phyloP scores from a whole-genome alignment of 2,113 vertebrate genomes.

The Oreochromis aureus region DNA sequence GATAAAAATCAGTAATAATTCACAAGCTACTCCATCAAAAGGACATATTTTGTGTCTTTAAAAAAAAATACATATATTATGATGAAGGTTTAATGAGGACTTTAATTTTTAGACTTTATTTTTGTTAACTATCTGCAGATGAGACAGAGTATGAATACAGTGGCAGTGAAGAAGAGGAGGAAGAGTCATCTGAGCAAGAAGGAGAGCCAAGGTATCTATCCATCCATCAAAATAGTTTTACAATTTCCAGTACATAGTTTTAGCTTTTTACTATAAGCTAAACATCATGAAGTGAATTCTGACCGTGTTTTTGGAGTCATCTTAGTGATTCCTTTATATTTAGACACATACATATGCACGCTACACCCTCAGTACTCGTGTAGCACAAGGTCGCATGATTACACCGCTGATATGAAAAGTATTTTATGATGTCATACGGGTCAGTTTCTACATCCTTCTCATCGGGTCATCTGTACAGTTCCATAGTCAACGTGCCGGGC shows the following conservation, averaged over 20 bases:
- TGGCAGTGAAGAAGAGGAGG: slow-evolving; percentile 97
- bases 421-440: not conserved
- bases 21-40: not conserved
- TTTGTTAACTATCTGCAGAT: slow-evolving; percentile 69
- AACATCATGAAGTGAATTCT: not conserved
- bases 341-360: not conserved
- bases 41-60: not conserved
- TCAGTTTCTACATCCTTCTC: not conserved
- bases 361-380: not conserved
- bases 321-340: not conserved
- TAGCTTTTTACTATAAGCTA: not conserved
- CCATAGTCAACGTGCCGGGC: slow-evolving; percentile 96
- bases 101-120: not conserved
- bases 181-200: slow-evolving; percentile 95
- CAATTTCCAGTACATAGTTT: not conserved
- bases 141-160: slow-evolving; percentile 99
- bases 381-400: not conserved
- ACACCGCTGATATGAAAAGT: not conserved
- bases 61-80: not conserved
- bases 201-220: slow-evolving; percentile 86
- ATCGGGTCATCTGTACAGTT: slow-evolving; percentile 65
- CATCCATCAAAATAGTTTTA: not conserved
- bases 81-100: not conserved
- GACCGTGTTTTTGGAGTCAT: not conserved
- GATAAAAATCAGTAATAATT: not conserved